Evolutionary conservation across 2,797 vertebrate species (phyloP), one percentile per base, ranked within the genome.

Genomic region (Microchirus variegatus): DNA sequence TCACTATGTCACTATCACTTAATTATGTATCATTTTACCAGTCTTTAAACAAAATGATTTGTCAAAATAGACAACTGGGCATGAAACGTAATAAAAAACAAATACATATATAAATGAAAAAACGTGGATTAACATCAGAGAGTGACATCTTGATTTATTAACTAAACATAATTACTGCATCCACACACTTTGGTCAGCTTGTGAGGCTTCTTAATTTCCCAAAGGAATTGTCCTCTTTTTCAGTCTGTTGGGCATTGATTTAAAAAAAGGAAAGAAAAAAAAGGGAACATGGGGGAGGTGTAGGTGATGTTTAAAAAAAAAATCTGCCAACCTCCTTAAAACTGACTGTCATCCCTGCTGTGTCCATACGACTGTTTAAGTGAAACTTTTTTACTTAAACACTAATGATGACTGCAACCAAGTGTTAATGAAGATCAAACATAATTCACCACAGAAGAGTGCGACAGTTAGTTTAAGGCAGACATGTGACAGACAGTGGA

Each of bases 91-190:
- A 26, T 46, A 55, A 42, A 55, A 22, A 45, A 50, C 16, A n/a
- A 37, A 45, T 17, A 46, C 45, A 14, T 5, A 42, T 53, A 22
- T 42, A 50, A 16, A 19, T 18, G 36, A 35, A 46, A 43, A 14
- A 5, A 22, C 2, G 44, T 16, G 61, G 53, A 51, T 14, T 35
- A 36, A 57, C 58, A 50, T 51, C 62, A 67, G 11, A 71, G 43
- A 64, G 67, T 57, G 62, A 77, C 67, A 66, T 77, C 50, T 67
- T 77, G 61, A 74, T 73, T 73, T 75, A 81, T 80, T 84, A 83
- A 84, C 67, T 67, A 80, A 75, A 77, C 70, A 80, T 89, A 81
- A 89, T 90, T 80, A 87, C 77, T 67, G 67, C 70, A 67, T 59
- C 66, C 67, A 81, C 81, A 85, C 63, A 77, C 70, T 77, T 63